phyloP scores from a whole-genome alignment of 2,113 vertebrate species.

The Oryzias woworae region DNA sequence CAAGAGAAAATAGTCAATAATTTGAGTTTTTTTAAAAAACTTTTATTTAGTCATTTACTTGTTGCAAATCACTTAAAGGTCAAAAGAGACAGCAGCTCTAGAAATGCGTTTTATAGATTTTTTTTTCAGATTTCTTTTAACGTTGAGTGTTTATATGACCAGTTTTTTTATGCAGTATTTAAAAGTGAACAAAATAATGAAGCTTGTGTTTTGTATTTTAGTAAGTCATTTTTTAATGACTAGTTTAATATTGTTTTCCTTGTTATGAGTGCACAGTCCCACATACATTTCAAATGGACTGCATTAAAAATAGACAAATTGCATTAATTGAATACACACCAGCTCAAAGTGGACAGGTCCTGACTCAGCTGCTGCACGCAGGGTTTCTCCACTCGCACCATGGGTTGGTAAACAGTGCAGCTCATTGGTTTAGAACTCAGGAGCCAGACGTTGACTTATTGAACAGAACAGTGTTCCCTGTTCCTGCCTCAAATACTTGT shows the following conservation, averaged over 20 bases:
- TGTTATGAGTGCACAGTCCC: constrained; percentile 12
- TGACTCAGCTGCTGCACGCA: constrained; percentile 51
- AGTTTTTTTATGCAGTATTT: not conserved
- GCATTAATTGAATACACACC: not conserved
- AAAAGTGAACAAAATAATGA: not conserved
- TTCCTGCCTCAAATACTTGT: constrained; percentile 49
- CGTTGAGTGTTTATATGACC: too few species aligned
- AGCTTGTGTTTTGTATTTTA: not conserved
- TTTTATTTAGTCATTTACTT: too few species aligned
- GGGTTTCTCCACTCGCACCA: constrained; percentile 22
- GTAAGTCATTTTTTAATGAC: constrained; percentile 1
- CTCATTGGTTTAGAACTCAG: constrained; percentile 47
- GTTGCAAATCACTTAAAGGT: too few species aligned
- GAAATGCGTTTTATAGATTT: too few species aligned
- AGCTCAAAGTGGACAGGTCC: constrained; percentile 4
- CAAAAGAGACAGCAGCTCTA: too few species aligned
- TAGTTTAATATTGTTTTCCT: constrained; percentile 13
- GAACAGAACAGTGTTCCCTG: constrained; percentile 58
- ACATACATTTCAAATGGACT: not conserved
- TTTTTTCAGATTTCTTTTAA: too few species aligned
- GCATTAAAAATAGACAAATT: not conserved
- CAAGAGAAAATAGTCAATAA: too few species aligned
- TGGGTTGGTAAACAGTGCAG: constrained; percentile 53
- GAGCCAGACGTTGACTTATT: constrained; percentile 66
- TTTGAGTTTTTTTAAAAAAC: too few species aligned